Evolutionary conservation across 2,797 vertebrate species (phyloP), one percentile per base, ranked within the genome.

Genomic region (Onychomys torridus): DNA sequence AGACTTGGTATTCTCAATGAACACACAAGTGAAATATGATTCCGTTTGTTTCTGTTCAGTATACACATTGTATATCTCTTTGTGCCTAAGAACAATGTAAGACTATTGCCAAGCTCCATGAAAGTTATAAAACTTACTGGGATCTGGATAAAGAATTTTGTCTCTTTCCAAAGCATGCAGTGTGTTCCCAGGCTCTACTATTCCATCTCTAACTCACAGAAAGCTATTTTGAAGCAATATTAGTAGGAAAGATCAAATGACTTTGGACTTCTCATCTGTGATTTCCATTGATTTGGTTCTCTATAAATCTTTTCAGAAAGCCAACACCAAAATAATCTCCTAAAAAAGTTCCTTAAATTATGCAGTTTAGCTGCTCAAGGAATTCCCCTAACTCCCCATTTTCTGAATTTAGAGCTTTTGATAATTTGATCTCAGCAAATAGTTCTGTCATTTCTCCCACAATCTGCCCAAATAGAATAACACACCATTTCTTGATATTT

Each of bases 261-360:
- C 12, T 61, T 90, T 95, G 43, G 43, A 79, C 93, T 91, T 94
- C 21, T 37, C 17, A 9, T 93, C 40, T 86, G 21, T 79, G 13
- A 79, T 83, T 43, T 75, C 19, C 67, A 21, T 63, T 87, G 32
- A 65, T 40, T 13, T 23, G 29, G 7, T 79, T 85, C 90, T 2
- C 19, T 21, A 77, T 29, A 91, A 84, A 82, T 43, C 0, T 73
- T 29, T 55, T 37, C 1, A 61, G 4, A 27, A 90, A 13, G 12
- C 40, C 76, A 57, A 61, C 2, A 75, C 40, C 8, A 81, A 46
- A 96, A 89, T 57, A 6, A 46, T 79, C 7, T 57, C 90, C 43
- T 63, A 90, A 83, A 87, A 73, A 2, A 75, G 32, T 78, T 69
- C 27, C 7, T 90, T 67, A 55, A n/a, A 63, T 65, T 55, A 7